A percentile compares a stretch with the other conserved stretches of the same genome.
phyloP scores from a whole-genome alignment of 2,888 invertebrate genomes.

The Autographa gamma region DNA sequence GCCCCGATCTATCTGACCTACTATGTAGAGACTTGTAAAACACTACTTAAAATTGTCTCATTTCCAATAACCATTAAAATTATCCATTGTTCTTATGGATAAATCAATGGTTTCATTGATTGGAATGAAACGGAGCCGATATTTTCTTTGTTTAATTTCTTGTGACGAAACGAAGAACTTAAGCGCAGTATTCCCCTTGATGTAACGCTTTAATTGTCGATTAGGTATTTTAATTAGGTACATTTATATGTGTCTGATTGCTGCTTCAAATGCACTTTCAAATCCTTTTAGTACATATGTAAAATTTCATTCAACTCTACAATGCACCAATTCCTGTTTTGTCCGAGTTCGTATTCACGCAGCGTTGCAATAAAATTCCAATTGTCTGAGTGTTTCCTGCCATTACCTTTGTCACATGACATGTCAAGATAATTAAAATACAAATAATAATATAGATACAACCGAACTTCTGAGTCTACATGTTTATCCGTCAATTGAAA shows the following conservation, averaged over 20 bases:
- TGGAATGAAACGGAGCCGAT: conserved; percentile 36
- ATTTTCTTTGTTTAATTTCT: conserved; percentile 40
- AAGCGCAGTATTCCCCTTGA: conserved; percentile 15
- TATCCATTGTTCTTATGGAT: conserved; percentile 52
- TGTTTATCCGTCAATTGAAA: conserved; percentile 15
- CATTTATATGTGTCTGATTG: conserved; percentile 5
- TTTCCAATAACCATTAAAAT: conserved; percentile 57
- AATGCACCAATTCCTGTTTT: conserved; percentile 51
- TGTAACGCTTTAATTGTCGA: conserved; percentile 5
- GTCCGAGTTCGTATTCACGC: conserved; percentile 41
- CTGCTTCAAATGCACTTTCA: conserved; percentile 35
- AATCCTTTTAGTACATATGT: conserved; percentile 18
- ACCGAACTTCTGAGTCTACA: conserved; percentile 11
- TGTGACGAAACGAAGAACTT: conserved; percentile 30
- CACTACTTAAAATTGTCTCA: conserved; percentile 38
- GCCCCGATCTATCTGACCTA: conserved; percentile 16
- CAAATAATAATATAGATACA: conserved; percentile 22
- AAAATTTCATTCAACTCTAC: conserved; percentile 47
- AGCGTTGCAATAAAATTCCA: conserved; percentile 46
- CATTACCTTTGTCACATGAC: conserved; percentile 38
- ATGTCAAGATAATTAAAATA: conserved; percentile 26
- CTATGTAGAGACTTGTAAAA: conserved; percentile 39
- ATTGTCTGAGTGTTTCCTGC: conserved; percentile 58
- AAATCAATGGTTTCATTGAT: conserved; percentile 27
- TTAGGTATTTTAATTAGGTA: conserved; percentile 17